phyloP scores from a whole-genome alignment of 2,888 invertebrate genomes.

The Boloria euphrosyne region DNA sequence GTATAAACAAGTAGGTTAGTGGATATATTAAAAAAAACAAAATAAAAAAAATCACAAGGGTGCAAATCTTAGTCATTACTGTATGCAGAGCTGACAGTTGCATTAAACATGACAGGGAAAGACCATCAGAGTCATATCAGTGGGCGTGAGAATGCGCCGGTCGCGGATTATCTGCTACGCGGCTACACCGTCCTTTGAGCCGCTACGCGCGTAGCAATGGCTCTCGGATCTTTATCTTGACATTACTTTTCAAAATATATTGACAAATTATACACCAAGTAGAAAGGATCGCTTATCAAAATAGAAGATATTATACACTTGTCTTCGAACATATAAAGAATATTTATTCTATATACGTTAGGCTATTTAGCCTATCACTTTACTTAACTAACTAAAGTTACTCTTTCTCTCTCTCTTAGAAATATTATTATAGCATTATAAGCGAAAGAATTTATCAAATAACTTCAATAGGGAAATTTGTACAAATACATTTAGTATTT shows the following conservation, averaged over 20 bases:
- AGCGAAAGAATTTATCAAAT: no score
- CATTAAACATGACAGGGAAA: conserved; percentile 75
- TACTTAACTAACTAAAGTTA: no score
- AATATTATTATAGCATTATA: no score
- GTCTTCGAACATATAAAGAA: no score
- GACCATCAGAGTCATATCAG: conserved; percentile 69
- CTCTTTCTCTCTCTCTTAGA: no score
- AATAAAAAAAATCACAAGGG: conserved; percentile 41
- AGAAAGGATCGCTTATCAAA: neutral
- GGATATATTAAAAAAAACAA: neutral
- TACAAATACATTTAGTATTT: neutral
- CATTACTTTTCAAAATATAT: conserved; percentile 11
- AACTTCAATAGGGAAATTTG: no score
- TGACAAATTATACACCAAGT: conserved; percentile 6
- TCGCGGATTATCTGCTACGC: conserved; percentile 73
- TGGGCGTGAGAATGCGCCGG: conserved; percentile 74
- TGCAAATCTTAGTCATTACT: conserved; percentile 56
- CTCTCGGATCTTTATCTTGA: conserved; percentile 36
- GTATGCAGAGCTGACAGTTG: conserved; percentile 65
- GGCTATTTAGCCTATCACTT: no score
- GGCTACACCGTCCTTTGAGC: conserved; percentile 62
- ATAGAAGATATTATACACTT: no score
- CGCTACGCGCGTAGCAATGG: conserved; percentile 65
- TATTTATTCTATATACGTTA: no score
- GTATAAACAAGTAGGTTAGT: no score